phyloP scores from a whole-genome alignment of 2,888 invertebrate species.

The Therioaphis trifolii region DNA sequence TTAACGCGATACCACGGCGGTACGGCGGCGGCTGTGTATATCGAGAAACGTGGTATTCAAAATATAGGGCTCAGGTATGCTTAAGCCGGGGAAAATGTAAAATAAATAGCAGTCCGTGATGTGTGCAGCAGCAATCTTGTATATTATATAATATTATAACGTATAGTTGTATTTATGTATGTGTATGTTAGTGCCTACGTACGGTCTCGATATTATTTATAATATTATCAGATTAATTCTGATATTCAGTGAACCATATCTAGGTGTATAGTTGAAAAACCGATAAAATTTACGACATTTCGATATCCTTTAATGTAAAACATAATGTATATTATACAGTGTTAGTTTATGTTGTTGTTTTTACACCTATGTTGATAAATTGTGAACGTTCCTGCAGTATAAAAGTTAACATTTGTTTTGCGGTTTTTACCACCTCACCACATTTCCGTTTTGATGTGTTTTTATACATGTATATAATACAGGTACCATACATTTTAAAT shows the following conservation, averaged over 20 bases:
- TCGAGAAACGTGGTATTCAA: constrained; percentile 11
- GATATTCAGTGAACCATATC: too few species aligned
- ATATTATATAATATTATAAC: too few species aligned
- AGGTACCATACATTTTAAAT: too few species aligned
- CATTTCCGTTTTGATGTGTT: not conserved
- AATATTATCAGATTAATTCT: not conserved
- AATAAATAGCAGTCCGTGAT: constrained; percentile 13
- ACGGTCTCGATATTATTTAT: not conserved
- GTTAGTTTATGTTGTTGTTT: not conserved
- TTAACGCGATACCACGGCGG: constrained; percentile 46
- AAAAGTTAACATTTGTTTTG: not conserved
- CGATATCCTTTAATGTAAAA: too few species aligned
- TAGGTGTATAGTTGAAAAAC: too few species aligned
- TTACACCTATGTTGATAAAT: not conserved
- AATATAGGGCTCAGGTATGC: not conserved
- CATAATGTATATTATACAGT: too few species aligned
- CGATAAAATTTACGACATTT: constrained; percentile 23
- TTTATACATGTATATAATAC: not conserved
- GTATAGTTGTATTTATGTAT: too few species aligned
- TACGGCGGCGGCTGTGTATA: too few species aligned
- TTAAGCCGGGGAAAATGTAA: not conserved
- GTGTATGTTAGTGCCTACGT: too few species aligned
- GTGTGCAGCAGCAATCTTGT: not conserved
- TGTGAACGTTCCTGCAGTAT: not conserved
- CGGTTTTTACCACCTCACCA: not conserved